A percentile compares a stretch with the other conserved stretches of the same genome.
Conservation (phyloP, 1,140 invertebrate genomes). For the Formica selysi region DNA sequence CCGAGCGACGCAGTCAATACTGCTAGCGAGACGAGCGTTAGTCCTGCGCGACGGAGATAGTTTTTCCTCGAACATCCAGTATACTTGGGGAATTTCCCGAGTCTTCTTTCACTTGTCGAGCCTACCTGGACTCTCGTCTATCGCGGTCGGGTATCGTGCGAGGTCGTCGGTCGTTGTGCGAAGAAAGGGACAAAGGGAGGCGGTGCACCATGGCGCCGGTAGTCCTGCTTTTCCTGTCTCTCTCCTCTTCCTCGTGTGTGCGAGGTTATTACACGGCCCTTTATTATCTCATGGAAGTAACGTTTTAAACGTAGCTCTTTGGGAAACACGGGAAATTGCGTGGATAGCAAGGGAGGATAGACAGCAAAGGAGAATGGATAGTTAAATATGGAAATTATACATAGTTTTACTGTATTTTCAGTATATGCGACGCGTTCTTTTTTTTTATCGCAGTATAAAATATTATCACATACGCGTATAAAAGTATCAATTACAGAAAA, state of each 20-base stretch:
- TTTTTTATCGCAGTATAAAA: background rate
- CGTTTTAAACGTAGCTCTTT: conserved; percentile 27
- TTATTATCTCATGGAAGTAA: conserved; percentile 39
- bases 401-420: background rate
- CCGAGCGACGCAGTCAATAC: conserved; percentile 8
- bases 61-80: conserved; percentile 14
- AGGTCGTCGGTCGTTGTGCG: conserved; percentile 68
- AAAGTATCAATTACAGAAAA: background rate
- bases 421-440: conserved; percentile 5
- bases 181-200: conserved; percentile 69
- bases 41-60: background rate
- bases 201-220: conserved; percentile 54
- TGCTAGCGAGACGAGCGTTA: background rate
- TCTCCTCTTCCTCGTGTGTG: conserved; percentile 24
- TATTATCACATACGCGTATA: background rate
- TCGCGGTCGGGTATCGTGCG: conserved; percentile 58
- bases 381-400: background rate
- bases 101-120: background rate
- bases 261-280: conserved; percentile 4
- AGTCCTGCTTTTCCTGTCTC: conserved; percentile 37
- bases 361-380: background rate
- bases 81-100: conserved; percentile 8
- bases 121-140: background rate
- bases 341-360: background rate
- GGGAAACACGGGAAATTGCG: conserved; percentile 12